Conservation (phyloP, 2,888 invertebrate species). For the Neelides folsomi region DNA sequence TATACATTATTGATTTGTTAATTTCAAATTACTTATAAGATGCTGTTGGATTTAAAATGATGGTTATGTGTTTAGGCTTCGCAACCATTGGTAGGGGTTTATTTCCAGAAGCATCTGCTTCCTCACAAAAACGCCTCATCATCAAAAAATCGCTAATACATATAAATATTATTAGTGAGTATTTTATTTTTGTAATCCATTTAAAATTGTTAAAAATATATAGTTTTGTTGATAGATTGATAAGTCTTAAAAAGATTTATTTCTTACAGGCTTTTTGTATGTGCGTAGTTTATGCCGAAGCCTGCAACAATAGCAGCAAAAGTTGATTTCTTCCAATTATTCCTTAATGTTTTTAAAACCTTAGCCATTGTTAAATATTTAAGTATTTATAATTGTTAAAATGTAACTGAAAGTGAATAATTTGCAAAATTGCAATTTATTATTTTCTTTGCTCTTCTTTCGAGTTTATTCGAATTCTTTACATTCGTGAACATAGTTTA, state of each 20-base stretch:
- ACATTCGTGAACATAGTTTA: no score
- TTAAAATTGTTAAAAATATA: background rate
- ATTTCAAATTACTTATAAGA: constrained; percentile 51
- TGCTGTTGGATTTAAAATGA: constrained; percentile 82
- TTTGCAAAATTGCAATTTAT: no score
- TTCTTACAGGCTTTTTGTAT: constrained; percentile 60
- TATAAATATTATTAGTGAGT: no score
- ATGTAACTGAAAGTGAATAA: no score
- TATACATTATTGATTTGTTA: no score
- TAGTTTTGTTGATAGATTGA: constrained; percentile 14
- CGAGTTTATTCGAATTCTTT: no score
- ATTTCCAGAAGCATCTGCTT: constrained; percentile 60
- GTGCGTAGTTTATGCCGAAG: constrained; percentile 56
- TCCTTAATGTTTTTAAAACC: constrained; percentile 53
- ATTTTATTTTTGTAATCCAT: background rate
- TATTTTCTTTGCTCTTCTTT: no score
- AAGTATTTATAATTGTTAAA: no score
- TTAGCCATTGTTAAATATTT: constrained; percentile 44
- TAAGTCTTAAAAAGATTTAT: constrained; percentile 12
- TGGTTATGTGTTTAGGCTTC: constrained; percentile 61
- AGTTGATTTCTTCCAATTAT: constrained; percentile 80
- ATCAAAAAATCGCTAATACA: constrained; percentile 56
- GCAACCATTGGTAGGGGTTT: constrained; percentile 45
- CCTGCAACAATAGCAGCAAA: constrained; percentile 52
- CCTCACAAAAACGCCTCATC: constrained; percentile 66